Evolutionary conservation across 2,888 invertebrate species (phyloP), one percentile per base, ranked within the genome.

Genomic region (Mesorhabditis belari): DNA sequence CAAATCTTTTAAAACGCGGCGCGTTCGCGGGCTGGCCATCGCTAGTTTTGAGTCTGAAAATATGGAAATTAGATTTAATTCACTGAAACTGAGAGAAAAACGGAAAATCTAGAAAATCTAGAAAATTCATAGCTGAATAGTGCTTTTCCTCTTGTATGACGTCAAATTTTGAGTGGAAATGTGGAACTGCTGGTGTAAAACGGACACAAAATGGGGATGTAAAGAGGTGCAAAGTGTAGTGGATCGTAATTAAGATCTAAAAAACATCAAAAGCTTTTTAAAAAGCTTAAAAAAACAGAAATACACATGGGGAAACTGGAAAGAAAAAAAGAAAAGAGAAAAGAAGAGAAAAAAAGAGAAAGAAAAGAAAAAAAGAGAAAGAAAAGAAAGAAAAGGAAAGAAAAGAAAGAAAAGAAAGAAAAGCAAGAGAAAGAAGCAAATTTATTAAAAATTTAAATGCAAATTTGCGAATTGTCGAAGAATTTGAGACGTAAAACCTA

Each of bases 1-100:
- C 59, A 98, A 85, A 75, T 92, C 92, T 82, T 91, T 90, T 60
- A 98, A 84, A 77, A 91, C 89, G 77, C 92, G 87, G 79, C 92
- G 87, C 58, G 96, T 95, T 82, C 92, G 87, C 67, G 95, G 96
- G 83, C 94, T 95, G 68, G 95, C 94, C 96, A 96, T 96, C 23
- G 26, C 19, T 27, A 59, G 55, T 49, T 44, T 9, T 12, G 44
- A 12, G 9, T 44, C n/a, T n/a, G 24, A 55, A 27, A 17, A 49
- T 50, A 35, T 55, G 24, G 24, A 24, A 24, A 55, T 24, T 25
- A 25, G 51, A 35, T 25, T 50, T n/a, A 25, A 24, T 25, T 55
- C 23, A 35, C 28, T 60, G 17, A 29, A 49, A 24, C 27, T 57
- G 24, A 5, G 29, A 27, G 50, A 60, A 35, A n/a, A n/a, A n/a